phyloP scores from a whole-genome alignment of 2,888 invertebrate genomes.

The Sinotaia quadrata region DNA sequence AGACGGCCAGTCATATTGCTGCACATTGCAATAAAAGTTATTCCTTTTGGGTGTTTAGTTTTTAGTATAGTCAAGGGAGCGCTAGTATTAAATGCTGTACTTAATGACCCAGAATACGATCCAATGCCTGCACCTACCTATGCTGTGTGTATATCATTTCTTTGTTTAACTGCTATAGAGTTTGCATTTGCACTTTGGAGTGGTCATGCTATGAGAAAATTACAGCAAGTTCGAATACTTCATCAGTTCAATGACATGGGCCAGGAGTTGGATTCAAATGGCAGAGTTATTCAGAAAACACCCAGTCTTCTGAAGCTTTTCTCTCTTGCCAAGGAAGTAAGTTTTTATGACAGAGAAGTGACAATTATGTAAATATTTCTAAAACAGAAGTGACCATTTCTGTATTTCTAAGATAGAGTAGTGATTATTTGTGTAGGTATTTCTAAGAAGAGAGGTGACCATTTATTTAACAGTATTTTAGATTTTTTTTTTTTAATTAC shows the following conservation, averaged over 20 bases:
- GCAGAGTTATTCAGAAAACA: constrained; percentile 54
- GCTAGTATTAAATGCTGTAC: constrained; percentile 51
- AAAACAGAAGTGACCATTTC: too few relatives aligned
- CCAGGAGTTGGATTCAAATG: constrained; percentile 63
- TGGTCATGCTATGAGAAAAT: constrained; percentile 49
- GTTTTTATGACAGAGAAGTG: constrained; percentile 39
- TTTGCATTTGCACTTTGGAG: constrained; percentile 49
- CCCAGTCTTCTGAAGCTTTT: constrained; percentile 56
- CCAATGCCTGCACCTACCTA: constrained; percentile 63
- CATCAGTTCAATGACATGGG: constrained; percentile 60
- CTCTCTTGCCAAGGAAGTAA: constrained; percentile 63
- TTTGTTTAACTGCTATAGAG: constrained; percentile 55
- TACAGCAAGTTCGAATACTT: constrained; percentile 50
- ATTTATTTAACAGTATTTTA: too few relatives aligned
- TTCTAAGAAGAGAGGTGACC: too few relatives aligned
- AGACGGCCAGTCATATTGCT: constrained; percentile 39
- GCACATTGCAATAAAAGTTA: constrained; percentile 24
- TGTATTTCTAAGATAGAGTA: too few relatives aligned
- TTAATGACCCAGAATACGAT: constrained; percentile 46
- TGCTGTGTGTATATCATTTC: constrained; percentile 55
- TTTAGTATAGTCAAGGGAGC: constrained; percentile 44
- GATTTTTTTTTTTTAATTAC: too few relatives aligned
- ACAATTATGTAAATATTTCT: too few relatives aligned
- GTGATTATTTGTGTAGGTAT: too few relatives aligned
- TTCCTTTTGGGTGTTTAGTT: constrained; percentile 9